phyloP scores from a whole-genome alignment of 2,113 vertebrate genomes.

The Corythoichthys haematopterus region DNA sequence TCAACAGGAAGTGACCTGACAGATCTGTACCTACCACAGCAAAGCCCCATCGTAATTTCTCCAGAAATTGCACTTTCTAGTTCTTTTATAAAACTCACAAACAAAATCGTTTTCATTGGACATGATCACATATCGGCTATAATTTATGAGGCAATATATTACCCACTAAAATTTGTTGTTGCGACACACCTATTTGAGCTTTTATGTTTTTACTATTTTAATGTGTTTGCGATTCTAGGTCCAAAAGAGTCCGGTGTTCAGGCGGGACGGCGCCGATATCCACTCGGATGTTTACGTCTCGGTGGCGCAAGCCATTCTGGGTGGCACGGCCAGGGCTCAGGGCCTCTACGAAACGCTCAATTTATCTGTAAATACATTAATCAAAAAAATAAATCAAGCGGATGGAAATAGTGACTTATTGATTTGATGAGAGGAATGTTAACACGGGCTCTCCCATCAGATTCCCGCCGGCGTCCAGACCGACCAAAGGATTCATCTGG shows the following conservation, averaged over 20 bases:
- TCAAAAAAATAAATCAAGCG: neutral
- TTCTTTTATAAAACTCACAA: too few species aligned
- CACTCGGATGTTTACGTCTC: slow-evolving; percentile 88
- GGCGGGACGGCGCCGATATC: slow-evolving; percentile 90
- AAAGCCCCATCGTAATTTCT: too few species aligned
- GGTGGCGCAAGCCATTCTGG: slow-evolving; percentile 89
- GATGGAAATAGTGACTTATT: neutral
- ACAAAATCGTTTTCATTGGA: too few species aligned
- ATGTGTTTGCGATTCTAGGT: slow-evolving; percentile 69
- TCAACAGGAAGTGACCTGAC: too few species aligned
- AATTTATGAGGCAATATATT: too few species aligned
- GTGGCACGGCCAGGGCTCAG: slow-evolving; percentile 83
- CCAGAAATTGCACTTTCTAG: too few species aligned
- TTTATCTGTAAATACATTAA: slow-evolving; percentile 74
- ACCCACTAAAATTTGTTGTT: too few species aligned
- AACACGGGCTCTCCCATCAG: slow-evolving; percentile 51
- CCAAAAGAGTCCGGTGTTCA: slow-evolving; percentile 88
- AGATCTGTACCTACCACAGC: too few species aligned
- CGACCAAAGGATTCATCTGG: slow-evolving; percentile 85
- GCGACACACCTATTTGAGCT: too few species aligned
- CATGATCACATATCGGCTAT: too few species aligned
- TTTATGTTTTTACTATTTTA: too few species aligned
- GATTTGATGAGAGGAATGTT: neutral
- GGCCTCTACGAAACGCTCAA: slow-evolving; percentile 90
- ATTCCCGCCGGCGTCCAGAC: slow-evolving; percentile 85